Conservation (phyloP, 2,113 vertebrate species). For the Bubo blakistoni region DNA sequence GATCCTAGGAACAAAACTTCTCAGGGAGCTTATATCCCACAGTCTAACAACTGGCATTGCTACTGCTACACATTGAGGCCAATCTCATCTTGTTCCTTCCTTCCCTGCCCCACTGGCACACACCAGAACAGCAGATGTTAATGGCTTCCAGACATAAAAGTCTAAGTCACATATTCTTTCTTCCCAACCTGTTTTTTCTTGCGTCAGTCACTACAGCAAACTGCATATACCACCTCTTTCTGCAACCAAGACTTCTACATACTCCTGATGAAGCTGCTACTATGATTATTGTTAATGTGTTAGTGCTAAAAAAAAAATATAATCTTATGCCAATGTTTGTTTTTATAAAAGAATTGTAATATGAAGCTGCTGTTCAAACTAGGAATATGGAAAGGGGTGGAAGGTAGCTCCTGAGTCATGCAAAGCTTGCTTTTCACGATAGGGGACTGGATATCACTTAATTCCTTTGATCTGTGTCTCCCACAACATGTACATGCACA, state of each 20-base stretch:
- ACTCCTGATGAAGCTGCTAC: background rate
- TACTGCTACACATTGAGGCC: background rate
- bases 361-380: background rate
- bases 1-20: background rate
- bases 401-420: background rate
- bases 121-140: background rate
- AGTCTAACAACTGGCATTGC: background rate
- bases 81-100: background rate
- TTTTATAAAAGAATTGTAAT: background rate
- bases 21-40: background rate
- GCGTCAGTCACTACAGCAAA: background rate
- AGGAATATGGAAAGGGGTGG: background rate
- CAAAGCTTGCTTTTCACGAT: background rate
- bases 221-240: background rate
- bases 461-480: background rate
- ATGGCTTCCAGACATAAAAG: background rate
- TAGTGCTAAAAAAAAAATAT: background rate
- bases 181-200: background rate
- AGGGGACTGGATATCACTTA: background rate
- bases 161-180: background rate
- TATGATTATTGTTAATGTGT: background rate
- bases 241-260: background rate
- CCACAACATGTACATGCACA: background rate
- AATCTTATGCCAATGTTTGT: background rate
- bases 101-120: background rate